A percentile compares a stretch with the other conserved stretches of the same genome.
These are phyloP conservation scores for Drosophila truncata DNA, from an alignment of 1,140 invertebrate genomes.

Conservation along the genomic window DNA sequence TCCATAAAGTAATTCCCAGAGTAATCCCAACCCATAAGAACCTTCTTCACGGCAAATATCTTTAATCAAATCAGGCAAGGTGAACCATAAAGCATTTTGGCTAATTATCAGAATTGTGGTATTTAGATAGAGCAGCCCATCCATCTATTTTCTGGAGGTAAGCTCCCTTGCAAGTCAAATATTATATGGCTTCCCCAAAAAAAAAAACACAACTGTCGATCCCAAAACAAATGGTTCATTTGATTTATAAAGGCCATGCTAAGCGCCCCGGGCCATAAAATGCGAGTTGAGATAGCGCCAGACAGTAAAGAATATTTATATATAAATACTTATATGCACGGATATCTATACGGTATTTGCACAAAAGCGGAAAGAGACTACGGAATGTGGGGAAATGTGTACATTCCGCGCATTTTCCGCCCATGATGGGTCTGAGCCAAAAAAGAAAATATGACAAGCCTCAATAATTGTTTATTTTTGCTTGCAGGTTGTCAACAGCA, in stretches of 20 bases:
- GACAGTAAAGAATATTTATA: conserved; percentile 44
- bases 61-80: conserved; percentile 8
- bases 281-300: conserved; percentile 39
- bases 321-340: neutral
- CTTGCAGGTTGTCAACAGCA: conserved; percentile 83
- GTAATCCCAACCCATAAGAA: neutral
- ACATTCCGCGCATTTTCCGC: conserved; percentile 43
- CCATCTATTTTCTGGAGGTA: conserved; percentile 54
- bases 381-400: conserved; percentile 10
- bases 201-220: conserved; percentile 23
- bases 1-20: neutral
- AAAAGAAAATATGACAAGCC: conserved; percentile 26
- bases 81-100: conserved; percentile 39
- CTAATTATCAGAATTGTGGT: conserved; percentile 30
- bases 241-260: conserved; percentile 67
- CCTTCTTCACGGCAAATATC: conserved; percentile 10
- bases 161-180: conserved; percentile 30
- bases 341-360: conserved; percentile 42
- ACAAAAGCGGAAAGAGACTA: conserved; percentile 4
- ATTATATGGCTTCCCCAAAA: conserved; percentile 19
- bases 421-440: conserved; percentile 44
- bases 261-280: conserved; percentile 67
- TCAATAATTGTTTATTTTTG: conserved; percentile 28
- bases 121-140: conserved; percentile 32
- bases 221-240: conserved; percentile 54